phyloP scores from a whole-genome alignment of 2,797 vertebrate species.

The Microctenopoma steveboyesi region DNA sequence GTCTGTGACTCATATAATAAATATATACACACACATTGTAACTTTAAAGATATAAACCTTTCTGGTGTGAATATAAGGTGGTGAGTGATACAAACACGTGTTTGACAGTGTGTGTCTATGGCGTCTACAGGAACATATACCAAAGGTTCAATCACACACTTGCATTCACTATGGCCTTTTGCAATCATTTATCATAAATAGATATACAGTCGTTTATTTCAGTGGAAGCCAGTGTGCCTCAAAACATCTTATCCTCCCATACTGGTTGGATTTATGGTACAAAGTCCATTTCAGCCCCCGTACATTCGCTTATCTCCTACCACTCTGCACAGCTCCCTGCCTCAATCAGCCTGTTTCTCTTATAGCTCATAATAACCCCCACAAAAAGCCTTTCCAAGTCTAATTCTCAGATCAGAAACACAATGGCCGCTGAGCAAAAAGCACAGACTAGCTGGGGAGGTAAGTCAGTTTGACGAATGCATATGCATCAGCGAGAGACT shows the following conservation, averaged over 20 bases:
- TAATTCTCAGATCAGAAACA: constrained; percentile 43
- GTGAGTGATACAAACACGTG: not conserved
- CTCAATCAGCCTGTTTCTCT: constrained; percentile 48
- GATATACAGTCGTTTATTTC: constrained; percentile 51
- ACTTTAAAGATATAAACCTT: not conserved
- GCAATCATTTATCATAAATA: constrained; percentile 52
- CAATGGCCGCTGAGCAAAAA: constrained; percentile 48
- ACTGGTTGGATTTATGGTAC: constrained; percentile 59
- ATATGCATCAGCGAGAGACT: constrained; percentile 59
- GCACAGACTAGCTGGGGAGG: constrained; percentile 33
- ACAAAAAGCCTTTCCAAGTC: constrained; percentile 47
- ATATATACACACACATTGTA: constrained; percentile 1
- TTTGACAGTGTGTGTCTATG: constrained; percentile 14
- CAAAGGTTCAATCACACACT: constrained; percentile 30
- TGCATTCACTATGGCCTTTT: constrained; percentile 13
- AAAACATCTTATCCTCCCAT: constrained; percentile 63
- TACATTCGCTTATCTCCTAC: constrained; percentile 49
- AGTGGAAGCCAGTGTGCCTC: constrained; percentile 39
- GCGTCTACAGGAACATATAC: constrained; percentile 43
- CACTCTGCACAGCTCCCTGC: constrained; percentile 45
- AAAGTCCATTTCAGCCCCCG: constrained; percentile 33
- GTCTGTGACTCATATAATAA: constrained; percentile 14
- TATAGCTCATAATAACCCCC: constrained; percentile 56
- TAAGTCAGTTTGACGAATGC: constrained; percentile 64
- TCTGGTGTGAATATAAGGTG: constrained; percentile 8